phyloP scores from a whole-genome alignment of 2,113 vertebrate species.

The Probosciger aterrimus region DNA sequence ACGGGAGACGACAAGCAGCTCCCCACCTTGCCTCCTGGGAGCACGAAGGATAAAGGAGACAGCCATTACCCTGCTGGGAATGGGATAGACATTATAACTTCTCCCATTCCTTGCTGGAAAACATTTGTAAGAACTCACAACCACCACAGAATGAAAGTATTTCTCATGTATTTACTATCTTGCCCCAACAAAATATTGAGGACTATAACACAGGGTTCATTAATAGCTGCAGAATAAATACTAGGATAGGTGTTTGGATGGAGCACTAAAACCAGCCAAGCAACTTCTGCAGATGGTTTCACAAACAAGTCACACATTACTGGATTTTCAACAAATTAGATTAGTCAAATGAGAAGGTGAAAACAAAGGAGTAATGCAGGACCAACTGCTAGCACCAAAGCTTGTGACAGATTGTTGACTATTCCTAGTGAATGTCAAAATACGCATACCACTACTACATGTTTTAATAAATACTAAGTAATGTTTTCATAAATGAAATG shows the following conservation, averaged over 20 bases:
- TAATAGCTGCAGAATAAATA: not conserved
- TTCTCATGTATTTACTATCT: not conserved
- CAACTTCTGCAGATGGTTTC: not conserved
- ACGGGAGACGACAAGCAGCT: not conserved
- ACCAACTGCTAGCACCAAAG: not conserved
- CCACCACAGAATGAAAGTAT: not conserved
- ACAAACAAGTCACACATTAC: not conserved
- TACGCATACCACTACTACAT: too few species aligned
- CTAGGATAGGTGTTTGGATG: not conserved
- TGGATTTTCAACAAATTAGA: not conserved
- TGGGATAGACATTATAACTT: not conserved
- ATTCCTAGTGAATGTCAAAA: not conserved
- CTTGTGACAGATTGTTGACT: not conserved
- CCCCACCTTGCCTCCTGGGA: not conserved
- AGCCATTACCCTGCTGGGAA: not conserved
- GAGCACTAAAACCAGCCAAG: not conserved
- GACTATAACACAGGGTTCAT: not conserved
- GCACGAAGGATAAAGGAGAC: not conserved
- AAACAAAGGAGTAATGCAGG: not conserved
- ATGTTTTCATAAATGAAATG: not conserved
- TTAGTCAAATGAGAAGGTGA: not conserved
- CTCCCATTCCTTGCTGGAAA: not conserved
- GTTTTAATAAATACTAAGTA: not conserved
- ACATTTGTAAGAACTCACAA: not conserved
- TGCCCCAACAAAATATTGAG: not conserved